Evolutionary conservation across 2,797 vertebrate species (phyloP).

Genomic region (Xiphorhynchus erythropygius): DNA sequence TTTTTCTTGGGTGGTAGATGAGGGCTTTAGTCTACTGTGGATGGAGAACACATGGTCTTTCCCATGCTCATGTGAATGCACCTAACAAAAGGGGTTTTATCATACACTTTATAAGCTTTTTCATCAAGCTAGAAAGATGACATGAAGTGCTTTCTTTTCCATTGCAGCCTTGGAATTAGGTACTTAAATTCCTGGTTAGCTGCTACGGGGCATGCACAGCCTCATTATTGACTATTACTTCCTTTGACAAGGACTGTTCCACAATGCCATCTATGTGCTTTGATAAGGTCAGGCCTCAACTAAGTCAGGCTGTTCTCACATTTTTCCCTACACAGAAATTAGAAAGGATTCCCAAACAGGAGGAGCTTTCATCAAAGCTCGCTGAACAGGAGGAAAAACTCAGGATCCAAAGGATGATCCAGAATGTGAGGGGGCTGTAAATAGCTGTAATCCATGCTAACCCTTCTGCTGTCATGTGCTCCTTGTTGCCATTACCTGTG

Average conservation of each 20-base stretch:
- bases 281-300: neutral
- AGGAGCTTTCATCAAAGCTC: neutral
- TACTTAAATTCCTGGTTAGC: neutral
- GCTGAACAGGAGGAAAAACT: neutral
- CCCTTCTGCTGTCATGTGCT: rapidly evolving
- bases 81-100: rapidly evolving
- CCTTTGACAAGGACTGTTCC: neutral
- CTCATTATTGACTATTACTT: rapidly evolving
- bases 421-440: neutral
- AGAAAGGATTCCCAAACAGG: neutral
- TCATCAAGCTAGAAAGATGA: neutral
- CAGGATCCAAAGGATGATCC: neutral
- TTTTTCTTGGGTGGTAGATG: neutral
- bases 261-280: neutral
- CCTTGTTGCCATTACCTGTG: neutral
- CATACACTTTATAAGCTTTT: neutral
- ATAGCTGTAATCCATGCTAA: neutral
- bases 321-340: neutral
- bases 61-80: rapidly evolving
- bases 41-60: neutral
- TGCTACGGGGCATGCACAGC: neutral
- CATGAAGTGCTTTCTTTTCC: neutral
- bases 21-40: neutral
- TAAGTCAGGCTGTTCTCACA: neutral
- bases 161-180: neutral